These are phyloP conservation scores for Habrosyne pyritoides DNA, from an alignment of 2,888 invertebrate genomes.

Conservation along the genomic window DNA sequence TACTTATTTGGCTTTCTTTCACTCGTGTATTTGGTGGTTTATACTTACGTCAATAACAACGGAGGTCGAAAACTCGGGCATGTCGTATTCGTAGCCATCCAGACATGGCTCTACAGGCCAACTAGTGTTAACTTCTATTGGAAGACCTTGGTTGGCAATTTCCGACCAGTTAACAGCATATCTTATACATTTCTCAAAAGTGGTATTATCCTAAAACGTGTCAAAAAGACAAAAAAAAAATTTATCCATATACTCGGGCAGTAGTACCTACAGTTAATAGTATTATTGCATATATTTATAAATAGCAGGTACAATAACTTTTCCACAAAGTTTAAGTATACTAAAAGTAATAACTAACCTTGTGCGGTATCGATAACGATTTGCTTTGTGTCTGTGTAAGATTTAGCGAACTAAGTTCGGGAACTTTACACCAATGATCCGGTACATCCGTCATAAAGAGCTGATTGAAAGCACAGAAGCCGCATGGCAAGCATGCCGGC, in stretches of 20 bases:
- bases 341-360: constrained; percentile 51
- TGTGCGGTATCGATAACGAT: constrained; percentile 86
- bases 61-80: constrained; percentile 87
- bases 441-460: constrained; percentile 95
- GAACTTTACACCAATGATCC: constrained; percentile 92
- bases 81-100: constrained; percentile 92
- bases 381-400: constrained; percentile 84
- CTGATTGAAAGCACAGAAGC: constrained; percentile 96
- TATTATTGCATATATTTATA: too few species aligned
- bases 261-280: too few species aligned
- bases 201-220: constrained; percentile 64
- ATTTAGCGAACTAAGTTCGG: constrained; percentile 83
- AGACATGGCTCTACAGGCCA: constrained; percentile 88
- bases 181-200: constrained; percentile 88
- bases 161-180: constrained; percentile 89
- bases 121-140: constrained; percentile 69
- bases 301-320: background rate
- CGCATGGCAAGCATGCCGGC: constrained; percentile 95
- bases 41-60: constrained; percentile 91
- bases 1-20: too few species aligned
- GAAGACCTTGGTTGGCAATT: constrained; percentile 61
- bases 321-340: background rate
- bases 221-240: too few species aligned
- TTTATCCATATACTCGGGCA: too few species aligned
- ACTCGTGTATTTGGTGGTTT: background rate